Evolutionary conservation across 2,113 vertebrate species (phyloP).

Genomic region (Anser brachyrhynchus): DNA sequence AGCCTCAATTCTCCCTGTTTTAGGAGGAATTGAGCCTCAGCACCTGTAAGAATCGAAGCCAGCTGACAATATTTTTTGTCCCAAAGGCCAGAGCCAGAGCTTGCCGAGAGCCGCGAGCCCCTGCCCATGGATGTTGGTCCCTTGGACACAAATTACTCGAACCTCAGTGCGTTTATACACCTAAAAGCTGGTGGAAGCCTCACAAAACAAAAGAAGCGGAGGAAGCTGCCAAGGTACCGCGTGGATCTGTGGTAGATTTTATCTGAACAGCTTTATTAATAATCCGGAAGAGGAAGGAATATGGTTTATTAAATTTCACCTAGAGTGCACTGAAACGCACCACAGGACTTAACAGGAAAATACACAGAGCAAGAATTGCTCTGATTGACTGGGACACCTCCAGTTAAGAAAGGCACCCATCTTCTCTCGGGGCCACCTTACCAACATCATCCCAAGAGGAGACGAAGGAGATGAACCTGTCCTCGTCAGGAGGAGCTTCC

Average conservation of each 20-base stretch:
- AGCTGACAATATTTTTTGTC: not conserved
- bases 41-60: not conserved
- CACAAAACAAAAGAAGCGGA: not conserved
- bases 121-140: not conserved
- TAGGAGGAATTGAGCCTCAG: not conserved
- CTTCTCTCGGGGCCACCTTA: not conserved
- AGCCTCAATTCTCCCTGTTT: not conserved
- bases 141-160: not conserved
- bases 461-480: not conserved
- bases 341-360: not conserved
- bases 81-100: not conserved
- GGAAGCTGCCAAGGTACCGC: not conserved
- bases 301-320: not conserved
- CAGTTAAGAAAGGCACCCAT: not conserved
- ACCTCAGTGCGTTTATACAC: not conserved
- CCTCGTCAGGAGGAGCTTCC: not conserved
- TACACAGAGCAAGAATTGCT: not conserved
- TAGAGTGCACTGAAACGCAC: not conserved
- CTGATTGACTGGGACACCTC: not conserved
- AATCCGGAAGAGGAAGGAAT: not conserved
- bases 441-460: not conserved
- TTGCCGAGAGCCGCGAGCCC: accelerated
- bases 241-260: not conserved
- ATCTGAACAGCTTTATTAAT: not conserved
- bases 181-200: not conserved